These are phyloP conservation scores for Lanius ludovicianus DNA, from an alignment of 2,113 vertebrate genomes.

Conservation along the genomic window DNA sequence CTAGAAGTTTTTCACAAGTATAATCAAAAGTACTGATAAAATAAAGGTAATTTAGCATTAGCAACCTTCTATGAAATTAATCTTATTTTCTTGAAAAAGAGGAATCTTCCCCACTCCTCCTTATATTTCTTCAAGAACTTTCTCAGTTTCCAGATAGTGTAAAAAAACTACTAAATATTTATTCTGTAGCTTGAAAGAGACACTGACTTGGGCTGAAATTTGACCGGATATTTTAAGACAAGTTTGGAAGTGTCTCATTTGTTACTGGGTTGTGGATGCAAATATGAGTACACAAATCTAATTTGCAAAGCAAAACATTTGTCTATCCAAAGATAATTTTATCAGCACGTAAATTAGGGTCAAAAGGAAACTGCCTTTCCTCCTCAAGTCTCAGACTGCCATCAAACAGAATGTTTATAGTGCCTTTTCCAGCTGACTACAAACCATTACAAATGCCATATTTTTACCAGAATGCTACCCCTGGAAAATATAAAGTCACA, in stretches of 20 bases:
- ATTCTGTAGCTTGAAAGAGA: background rate
- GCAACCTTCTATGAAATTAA: background rate
- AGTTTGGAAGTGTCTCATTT: background rate
- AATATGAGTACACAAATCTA: background rate
- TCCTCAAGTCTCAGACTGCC: background rate
- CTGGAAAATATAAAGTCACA: background rate
- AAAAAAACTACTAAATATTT: background rate
- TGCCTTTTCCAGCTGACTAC: background rate
- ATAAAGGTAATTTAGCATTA: background rate
- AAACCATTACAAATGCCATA: background rate
- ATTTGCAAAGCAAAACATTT: constrained; percentile 4
- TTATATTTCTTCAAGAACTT: background rate
- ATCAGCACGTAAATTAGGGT: background rate
- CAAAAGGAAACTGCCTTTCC: background rate
- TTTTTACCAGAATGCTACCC: background rate
- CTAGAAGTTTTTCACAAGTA: background rate
- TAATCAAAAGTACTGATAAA: background rate
- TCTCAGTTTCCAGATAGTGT: background rate
- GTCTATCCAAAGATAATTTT: background rate
- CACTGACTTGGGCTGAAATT: background rate
- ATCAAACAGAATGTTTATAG: background rate
- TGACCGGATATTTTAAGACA: background rate
- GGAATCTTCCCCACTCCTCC: background rate
- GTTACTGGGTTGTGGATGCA: background rate
- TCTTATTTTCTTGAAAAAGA: background rate